Percentiles rank a stretch among this genome's conserved stretches.
These are phyloP conservation scores for Andrena praecox DNA, from an alignment of 2,888 invertebrate genomes.

Conservation along the genomic window DNA sequence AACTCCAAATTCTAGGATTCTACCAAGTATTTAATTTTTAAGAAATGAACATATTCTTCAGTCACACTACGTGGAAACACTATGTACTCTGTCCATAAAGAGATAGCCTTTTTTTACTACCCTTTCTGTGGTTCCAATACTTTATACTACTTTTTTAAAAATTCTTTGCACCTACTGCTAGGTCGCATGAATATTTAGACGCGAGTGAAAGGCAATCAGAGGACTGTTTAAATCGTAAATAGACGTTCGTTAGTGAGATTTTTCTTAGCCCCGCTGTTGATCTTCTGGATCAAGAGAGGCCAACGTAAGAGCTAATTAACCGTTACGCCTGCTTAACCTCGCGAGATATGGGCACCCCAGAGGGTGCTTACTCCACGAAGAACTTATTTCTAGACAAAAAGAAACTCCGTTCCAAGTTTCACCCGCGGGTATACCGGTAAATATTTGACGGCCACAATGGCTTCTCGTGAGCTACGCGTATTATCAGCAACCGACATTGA, in stretches of 20 bases:
- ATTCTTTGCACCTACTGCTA: too few relatives aligned
- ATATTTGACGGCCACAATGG: conserved; percentile 28
- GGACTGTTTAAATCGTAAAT: background rate
- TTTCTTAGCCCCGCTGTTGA: conserved; percentile 40
- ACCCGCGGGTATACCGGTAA: conserved; percentile 21
- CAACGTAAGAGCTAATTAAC: conserved; percentile 53
- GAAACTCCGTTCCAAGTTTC: conserved; percentile 29
- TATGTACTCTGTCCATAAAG: too few relatives aligned
- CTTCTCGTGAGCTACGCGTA: background rate
- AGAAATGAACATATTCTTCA: too few relatives aligned
- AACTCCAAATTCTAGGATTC: too few relatives aligned
- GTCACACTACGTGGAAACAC: too few relatives aligned
- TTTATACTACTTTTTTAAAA: too few relatives aligned
- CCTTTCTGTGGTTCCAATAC: too few relatives aligned
- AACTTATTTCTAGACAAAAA: conserved; percentile 33
- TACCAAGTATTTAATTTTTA: too few relatives aligned
- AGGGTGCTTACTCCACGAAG: conserved; percentile 25
- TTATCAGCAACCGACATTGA: background rate
- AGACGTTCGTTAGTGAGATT: conserved; percentile 26
- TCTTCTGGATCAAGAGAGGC: conserved; percentile 35
- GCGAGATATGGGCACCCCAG: conserved; percentile 43
- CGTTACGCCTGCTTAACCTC: conserved; percentile 55
- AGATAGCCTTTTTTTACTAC: too few relatives aligned
- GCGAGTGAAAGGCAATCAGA: too few relatives aligned
- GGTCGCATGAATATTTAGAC: too few relatives aligned